Base-by-base conservation (phyloP, 2,797 vertebrate species). In the Loriculus beryllinus region DNA sequence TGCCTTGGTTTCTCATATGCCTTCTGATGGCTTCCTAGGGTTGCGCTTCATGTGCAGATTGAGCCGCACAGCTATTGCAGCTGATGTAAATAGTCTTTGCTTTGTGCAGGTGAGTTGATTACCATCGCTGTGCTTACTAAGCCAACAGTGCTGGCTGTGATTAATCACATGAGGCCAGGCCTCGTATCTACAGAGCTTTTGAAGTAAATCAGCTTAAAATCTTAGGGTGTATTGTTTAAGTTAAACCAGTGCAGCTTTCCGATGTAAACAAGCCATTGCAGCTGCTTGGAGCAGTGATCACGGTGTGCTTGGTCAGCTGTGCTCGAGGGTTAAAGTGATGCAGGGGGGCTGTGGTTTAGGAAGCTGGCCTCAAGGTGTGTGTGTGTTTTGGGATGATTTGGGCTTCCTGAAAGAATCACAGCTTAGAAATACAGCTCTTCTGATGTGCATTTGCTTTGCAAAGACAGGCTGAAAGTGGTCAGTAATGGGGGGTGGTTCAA, bases 191-290 rank as follows among this genome's bases (percentile, higher is more conserved):
- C 51, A 70, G 37, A 88, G 82, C 74, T 96, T 86, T 95, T 85
- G 64, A 85, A 84, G 49, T 92, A 92, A 95, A 95, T 93, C 81
- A 92, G 93, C 86, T 94, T 96, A 92, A 90, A 93, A 94, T 93
- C 81, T 88, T 94, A 90, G 54, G 40, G 39, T 37, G 33, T 68
- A 60, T 43, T 91, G 88, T 78, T 94, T 64, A 90, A 90, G 48
- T 94, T 93, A 82, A 92, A 93, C 67, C 40, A 52, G 7, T 17
- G 52, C 77, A 80, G 60, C 52, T 64, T 90, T 84, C 63, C 82
- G 82, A 45, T 82, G 78, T 94, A 87, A 95, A 89, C 68, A 90
- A 93, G 67, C 74, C 59, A 22, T 74, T 88, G 79, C 80, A 90
- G 88, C 67, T 84, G 82, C 89, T 52, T 67, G 70, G 42, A 60